Percentiles rank a stretch among this genome's conserved stretches.
phyloP scores from a whole-genome alignment of 2,888 invertebrate genomes.

The Dynastes tityus region DNA sequence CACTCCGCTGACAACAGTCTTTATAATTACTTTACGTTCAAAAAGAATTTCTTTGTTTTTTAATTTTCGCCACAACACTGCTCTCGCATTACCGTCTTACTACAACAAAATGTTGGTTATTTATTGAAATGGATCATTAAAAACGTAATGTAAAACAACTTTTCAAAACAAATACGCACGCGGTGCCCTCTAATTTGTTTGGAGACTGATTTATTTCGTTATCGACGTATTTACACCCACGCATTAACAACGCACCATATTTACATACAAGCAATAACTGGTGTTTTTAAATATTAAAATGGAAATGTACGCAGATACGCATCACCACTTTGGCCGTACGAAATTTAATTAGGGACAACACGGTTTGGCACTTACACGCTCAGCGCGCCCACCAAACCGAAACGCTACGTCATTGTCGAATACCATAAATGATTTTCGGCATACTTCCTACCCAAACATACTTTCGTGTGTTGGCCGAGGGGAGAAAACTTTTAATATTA shows the following conservation, averaged over 20 bases:
- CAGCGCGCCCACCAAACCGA: constrained; percentile 27
- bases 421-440: constrained; percentile 40
- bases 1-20: too few species aligned
- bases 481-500: neutral
- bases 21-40: too few species aligned
- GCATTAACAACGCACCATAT: neutral
- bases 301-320: constrained; percentile 24
- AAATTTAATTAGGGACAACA: constrained; percentile 48
- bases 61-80: too few species aligned
- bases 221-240: too few species aligned
- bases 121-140: too few species aligned
- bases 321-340: constrained; percentile 24
- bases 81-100: too few species aligned
- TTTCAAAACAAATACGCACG: too few species aligned
- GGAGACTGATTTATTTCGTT: too few species aligned
- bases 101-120: too few species aligned
- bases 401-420: constrained; percentile 26
- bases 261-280: constrained; percentile 8
- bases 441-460: neutral
- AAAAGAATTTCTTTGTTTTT: too few species aligned
- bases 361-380: constrained; percentile 43
- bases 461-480: neutral
- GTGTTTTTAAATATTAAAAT: constrained; percentile 41
- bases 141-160: too few species aligned
- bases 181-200: too few species aligned